Conservation (phyloP, 2,113 vertebrate species). For the Ceratotherium simum region DNA sequence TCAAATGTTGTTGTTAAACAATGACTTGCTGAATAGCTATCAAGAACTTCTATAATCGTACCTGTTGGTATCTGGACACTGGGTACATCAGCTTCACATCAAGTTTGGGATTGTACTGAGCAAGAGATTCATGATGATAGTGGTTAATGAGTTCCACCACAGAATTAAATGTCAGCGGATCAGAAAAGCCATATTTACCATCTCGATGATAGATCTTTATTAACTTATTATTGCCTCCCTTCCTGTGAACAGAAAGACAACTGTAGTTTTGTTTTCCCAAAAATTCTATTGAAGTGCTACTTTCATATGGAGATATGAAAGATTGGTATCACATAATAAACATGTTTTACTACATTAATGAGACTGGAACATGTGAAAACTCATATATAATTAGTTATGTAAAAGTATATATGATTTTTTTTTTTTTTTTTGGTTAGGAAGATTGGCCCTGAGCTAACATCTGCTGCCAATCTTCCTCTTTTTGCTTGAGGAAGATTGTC, state of each 20-base stretch:
- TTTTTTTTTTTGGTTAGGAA: too few species aligned
- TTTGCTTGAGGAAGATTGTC: too few species aligned
- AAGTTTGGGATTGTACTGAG: conserved; percentile 97
- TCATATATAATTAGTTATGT: not conserved
- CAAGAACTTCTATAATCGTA: conserved; percentile 73
- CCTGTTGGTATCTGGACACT: conserved; percentile 95
- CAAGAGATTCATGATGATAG: conserved; percentile 96
- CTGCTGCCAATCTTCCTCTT: too few species aligned
- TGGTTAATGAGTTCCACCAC: conserved; percentile 97
- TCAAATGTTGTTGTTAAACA: conserved; percentile 31
- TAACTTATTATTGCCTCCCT: conserved; percentile 97
- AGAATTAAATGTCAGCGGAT: conserved; percentile 95
- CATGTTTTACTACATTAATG: conserved; percentile 43
- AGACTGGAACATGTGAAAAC: not conserved
- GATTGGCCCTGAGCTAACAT: too few species aligned
- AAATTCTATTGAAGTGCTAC: conserved; percentile 47
- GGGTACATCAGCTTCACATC: conserved; percentile 96
- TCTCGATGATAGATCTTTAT: conserved; percentile 98
- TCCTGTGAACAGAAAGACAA: conserved; percentile 89
- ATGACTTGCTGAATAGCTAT: not conserved
- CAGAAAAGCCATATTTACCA: conserved; percentile 97
- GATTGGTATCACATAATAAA: conserved; percentile 44
- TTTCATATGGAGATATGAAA: conserved; percentile 36
- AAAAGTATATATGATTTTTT: not conserved
- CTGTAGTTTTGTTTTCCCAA: not conserved